Evolutionary conservation across 1,140 invertebrate species (phyloP).

Genomic region (Drosophila funebris): DNA sequence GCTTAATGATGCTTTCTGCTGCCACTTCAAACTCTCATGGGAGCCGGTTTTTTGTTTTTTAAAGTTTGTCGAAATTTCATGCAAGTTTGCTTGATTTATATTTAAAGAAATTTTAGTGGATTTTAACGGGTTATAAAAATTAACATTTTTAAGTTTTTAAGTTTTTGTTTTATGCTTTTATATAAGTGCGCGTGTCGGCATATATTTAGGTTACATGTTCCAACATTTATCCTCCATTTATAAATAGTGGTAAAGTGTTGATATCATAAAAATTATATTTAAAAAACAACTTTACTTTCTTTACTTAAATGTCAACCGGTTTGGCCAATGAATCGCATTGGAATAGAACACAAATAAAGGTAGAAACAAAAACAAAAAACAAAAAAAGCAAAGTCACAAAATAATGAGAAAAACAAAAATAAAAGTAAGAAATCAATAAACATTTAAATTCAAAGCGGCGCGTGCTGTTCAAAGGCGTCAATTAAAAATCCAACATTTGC

Average conservation of each 20-base stretch:
- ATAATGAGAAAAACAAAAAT: constrained; percentile 17
- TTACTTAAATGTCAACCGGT: constrained; percentile 26
- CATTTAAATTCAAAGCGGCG: constrained; percentile 52
- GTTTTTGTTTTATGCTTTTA: constrained; percentile 46
- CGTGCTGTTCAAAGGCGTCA: constrained; percentile 74
- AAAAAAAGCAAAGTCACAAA: constrained; percentile 23
- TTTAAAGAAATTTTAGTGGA: constrained; percentile 46
- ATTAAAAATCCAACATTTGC: constrained; percentile 58
- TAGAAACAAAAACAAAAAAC: constrained; percentile 21
- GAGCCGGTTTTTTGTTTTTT: constrained; percentile 62
- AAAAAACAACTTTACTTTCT: constrained; percentile 13
- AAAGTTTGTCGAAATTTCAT: constrained; percentile 57
- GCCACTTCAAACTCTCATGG: background rate
- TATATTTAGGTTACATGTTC: constrained; percentile 5
- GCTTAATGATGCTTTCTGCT: constrained; percentile 37
- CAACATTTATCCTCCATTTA: background rate
- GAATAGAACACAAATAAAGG: constrained; percentile 59
- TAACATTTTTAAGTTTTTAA: constrained; percentile 41
- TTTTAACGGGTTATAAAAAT: constrained; percentile 36
- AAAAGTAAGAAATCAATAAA: constrained; percentile 27
- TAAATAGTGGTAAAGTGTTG: background rate
- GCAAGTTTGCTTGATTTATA: constrained; percentile 34
- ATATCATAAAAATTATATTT: background rate
- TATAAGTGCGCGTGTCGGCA: constrained; percentile 43
- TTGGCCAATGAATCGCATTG: background rate